phyloP scores from a whole-genome alignment of 2,888 invertebrate species.

The Ormyrus pomaceus region DNA sequence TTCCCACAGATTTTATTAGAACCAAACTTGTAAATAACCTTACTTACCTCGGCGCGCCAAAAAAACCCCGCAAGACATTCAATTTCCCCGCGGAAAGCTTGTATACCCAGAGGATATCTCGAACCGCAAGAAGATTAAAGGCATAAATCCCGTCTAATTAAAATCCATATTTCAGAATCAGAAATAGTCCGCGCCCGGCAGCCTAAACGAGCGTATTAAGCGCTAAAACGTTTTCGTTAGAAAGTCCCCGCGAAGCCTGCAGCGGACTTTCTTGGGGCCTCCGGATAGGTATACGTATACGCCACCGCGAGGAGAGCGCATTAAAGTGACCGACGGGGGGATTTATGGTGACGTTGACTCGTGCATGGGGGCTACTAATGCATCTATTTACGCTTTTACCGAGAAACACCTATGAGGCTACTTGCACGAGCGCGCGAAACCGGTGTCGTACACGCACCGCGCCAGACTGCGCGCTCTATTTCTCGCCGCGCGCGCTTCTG shows the following conservation, averaged over 20 bases:
- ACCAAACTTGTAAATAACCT: too few relatives aligned
- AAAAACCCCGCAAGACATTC: too few relatives aligned
- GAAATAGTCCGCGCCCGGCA: neutral
- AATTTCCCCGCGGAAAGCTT: too few relatives aligned
- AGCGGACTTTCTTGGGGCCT: constrained; percentile 10
- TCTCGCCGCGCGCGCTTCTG: constrained; percentile 21
- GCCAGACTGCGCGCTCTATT: constrained; percentile 8
- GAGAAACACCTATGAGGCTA: constrained; percentile 6
- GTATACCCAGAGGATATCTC: too few relatives aligned
- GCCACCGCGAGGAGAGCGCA: constrained; percentile 17
- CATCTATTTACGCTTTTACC: constrained; percentile 53
- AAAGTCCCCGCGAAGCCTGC: constrained; percentile 13
- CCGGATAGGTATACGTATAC: too few relatives aligned
- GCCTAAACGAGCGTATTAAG: neutral
- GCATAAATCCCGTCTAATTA: too few relatives aligned
- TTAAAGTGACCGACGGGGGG: constrained; percentile 49
- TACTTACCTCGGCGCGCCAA: too few relatives aligned
- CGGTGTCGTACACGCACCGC: neutral
- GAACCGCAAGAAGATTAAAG: too few relatives aligned
- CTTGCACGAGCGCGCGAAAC: neutral
- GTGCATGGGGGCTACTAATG: constrained; percentile 36
- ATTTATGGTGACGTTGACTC: constrained; percentile 54
- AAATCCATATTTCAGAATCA: neutral
- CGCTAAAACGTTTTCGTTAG: constrained; percentile 38
- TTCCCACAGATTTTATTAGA: too few relatives aligned